Evolutionary conservation across 2,888 invertebrate species (phyloP).

Genomic region (Mamestra brassicae): DNA sequence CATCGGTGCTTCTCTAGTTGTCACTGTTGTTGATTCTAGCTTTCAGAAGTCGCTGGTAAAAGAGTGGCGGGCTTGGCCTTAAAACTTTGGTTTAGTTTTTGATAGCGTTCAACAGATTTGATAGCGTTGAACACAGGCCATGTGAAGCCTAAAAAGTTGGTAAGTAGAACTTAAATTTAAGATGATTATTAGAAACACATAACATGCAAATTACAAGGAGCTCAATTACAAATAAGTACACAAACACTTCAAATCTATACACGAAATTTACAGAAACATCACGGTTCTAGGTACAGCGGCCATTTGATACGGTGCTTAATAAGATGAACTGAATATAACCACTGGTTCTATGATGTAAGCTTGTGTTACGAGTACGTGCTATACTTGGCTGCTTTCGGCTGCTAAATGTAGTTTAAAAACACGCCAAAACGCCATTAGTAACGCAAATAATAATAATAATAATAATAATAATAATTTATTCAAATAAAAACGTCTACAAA

Average conservation of each 20-base stretch:
- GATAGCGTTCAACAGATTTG: neutral
- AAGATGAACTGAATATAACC: constrained; percentile 31
- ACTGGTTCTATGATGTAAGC: constrained; percentile 48
- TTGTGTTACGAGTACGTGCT: constrained; percentile 26
- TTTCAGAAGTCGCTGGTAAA: no score
- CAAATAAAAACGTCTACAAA: no score
- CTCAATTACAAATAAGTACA: constrained; percentile 10
- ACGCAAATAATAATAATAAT: no score
- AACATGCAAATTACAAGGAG: neutral
- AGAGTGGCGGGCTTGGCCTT: neutral
- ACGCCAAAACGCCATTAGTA: constrained; percentile 45
- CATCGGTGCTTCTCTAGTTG: neutral
- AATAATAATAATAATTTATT: no score
- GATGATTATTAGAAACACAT: neutral
- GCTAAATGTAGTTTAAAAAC: constrained; percentile 36
- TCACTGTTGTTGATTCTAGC: neutral
- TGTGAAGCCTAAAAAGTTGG: neutral
- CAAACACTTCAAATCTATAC: constrained; percentile 41
- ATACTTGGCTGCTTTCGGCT: constrained; percentile 28
- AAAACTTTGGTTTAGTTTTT: neutral
- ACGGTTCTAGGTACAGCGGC: constrained; percentile 64
- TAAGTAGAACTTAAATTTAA: neutral
- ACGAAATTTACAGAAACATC: constrained; percentile 65
- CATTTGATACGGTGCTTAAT: constrained; percentile 55
- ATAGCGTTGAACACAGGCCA: no score